Percentiles rank a stretch among this genome's conserved stretches.
phyloP scores from a whole-genome alignment of 2,888 invertebrate species.

The Pomacea canaliculata region DNA sequence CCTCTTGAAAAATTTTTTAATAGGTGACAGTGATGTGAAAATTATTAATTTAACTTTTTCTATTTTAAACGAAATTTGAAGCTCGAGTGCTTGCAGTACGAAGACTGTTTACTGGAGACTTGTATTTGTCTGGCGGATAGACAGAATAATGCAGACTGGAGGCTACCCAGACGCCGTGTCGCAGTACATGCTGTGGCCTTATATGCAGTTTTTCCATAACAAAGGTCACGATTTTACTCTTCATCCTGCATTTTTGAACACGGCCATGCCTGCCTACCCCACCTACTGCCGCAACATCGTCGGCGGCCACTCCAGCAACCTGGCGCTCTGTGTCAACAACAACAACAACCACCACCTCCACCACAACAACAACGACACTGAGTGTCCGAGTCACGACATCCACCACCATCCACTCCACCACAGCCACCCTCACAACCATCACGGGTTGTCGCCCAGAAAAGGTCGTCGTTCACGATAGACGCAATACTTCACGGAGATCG shows the following conservation, averaged over 20 bases:
- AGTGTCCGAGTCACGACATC: neutral
- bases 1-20: too few relatives aligned
- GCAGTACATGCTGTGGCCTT: constrained; percentile 37
- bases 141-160: constrained; percentile 28
- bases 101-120: too few relatives aligned
- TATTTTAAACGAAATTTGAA: too few relatives aligned
- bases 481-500: constrained; percentile 51
- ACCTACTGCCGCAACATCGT: constrained; percentile 13
- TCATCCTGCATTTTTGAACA: constrained; percentile 54
- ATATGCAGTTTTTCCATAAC: constrained; percentile 34
- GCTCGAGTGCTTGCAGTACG: too few relatives aligned
- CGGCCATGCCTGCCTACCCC: constrained; percentile 31
- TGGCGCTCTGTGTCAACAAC: constrained; percentile 6
- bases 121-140: too few relatives aligned
- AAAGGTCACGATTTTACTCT: constrained; percentile 48
- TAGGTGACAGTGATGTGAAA: too few relatives aligned
- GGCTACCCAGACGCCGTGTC: constrained; percentile 19
- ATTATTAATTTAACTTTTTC: too few relatives aligned
- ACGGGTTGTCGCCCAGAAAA: constrained; percentile 28
- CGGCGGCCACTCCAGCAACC: neutral
- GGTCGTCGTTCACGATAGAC: constrained; percentile 57
- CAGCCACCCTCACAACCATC: neutral
- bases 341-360: constrained; percentile 1
- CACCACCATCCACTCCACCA: constrained; percentile 8
- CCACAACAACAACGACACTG: neutral